These are phyloP conservation scores for Ammodramus savannarum DNA, from an alignment of 2,113 vertebrate genomes.

Conservation along the genomic window DNA sequence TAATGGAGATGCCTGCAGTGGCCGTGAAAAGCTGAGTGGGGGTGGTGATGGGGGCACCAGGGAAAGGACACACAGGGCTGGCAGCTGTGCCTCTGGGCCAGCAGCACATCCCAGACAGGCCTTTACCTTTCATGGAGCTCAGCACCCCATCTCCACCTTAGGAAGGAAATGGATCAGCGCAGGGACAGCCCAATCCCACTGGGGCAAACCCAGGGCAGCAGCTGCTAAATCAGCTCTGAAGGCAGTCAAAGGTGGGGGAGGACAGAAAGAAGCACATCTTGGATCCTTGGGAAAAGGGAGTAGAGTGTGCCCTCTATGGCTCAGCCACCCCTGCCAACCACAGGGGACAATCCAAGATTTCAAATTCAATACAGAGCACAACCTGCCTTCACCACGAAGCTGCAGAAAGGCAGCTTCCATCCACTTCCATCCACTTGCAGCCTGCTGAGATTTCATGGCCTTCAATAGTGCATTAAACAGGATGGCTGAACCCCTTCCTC, in stretches of 20 bases:
- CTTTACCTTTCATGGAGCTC: constrained; percentile 49
- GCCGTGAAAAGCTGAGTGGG: not conserved
- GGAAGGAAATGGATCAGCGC: not conserved
- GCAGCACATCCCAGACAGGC: not conserved
- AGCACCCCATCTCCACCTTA: not conserved
- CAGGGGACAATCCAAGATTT: not conserved
- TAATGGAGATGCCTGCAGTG: not conserved
- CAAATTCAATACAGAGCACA: not conserved
- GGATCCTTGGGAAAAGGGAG: not conserved
- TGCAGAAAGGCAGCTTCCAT: not conserved
- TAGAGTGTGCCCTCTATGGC: constrained; percentile 34
- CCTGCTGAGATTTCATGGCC: not conserved
- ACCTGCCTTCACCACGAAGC: not conserved
- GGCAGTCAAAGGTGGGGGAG: rapidly evolving
- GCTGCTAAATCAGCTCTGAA: constrained; percentile 22
- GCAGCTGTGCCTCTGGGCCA: not conserved
- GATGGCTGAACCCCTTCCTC: not conserved
- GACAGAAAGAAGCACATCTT: not conserved
- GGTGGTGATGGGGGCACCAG: not conserved
- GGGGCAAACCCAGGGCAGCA: not conserved
- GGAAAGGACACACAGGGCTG: not conserved
- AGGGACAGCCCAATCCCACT: not conserved
- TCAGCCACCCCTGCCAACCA: not conserved
- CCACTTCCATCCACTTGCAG: not conserved
- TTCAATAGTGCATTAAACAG: not conserved